These are phyloP conservation scores for Scolopax rusticola DNA, from an alignment of 2,797 vertebrate genomes.

Conservation along the genomic window DNA sequence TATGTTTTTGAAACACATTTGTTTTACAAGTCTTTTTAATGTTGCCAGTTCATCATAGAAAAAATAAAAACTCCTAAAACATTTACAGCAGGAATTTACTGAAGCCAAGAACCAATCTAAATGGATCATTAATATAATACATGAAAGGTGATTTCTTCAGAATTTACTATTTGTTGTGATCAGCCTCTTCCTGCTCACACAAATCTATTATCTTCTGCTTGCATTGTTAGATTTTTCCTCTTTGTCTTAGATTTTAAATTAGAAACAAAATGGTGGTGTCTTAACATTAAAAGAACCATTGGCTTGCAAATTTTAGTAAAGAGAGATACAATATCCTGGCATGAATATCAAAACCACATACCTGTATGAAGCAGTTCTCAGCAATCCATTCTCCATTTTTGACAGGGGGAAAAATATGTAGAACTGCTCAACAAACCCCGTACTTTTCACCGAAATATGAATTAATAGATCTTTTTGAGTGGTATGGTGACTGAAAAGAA, in stretches of 20 bases:
- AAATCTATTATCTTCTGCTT: not conserved
- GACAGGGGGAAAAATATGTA: not conserved
- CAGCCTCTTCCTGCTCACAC: not conserved
- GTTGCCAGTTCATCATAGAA: conserved; percentile 33
- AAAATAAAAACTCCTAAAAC: conserved; percentile 27
- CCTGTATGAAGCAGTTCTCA: fast-evolving
- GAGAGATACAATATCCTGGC: not conserved
- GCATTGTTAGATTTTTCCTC: not conserved
- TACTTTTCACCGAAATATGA: not conserved
- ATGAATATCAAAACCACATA: not conserved
- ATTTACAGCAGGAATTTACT: conserved; percentile 11
- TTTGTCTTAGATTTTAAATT: not conserved
- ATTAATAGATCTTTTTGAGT: not conserved
- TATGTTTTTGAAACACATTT: conserved; percentile 61
- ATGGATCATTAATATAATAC: conserved; percentile 10
- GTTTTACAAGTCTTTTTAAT: conserved; percentile 47
- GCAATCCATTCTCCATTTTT: not conserved
- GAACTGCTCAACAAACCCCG: not conserved
- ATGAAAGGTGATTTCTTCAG: conserved; percentile 22
- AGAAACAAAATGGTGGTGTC: not conserved
- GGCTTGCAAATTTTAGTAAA: not conserved
- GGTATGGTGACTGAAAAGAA: not conserved
- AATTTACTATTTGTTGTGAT: not conserved
- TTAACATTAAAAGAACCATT: not conserved
- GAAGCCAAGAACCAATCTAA: conserved; percentile 35